Conservation (phyloP, 2,888 invertebrate species). For the Prenolepis imparis region DNA sequence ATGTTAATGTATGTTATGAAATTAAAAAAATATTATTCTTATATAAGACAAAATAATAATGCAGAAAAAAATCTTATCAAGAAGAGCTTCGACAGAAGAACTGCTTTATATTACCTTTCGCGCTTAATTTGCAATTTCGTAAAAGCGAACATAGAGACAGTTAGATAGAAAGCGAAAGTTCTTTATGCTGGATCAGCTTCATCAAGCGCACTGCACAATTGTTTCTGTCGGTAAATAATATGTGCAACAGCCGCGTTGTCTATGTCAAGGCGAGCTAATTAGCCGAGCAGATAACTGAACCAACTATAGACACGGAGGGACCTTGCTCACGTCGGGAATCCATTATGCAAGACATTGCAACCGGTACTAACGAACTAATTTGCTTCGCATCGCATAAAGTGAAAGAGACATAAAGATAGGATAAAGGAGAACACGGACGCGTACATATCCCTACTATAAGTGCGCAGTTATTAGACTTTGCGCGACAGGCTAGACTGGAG, state of each 20-base stretch:
- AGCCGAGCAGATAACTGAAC: constrained; percentile 59
- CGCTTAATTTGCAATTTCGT: background rate
- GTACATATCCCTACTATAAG: background rate
- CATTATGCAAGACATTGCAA: constrained; percentile 51
- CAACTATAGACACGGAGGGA: constrained; percentile 51
- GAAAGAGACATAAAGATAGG: constrained; percentile 50
- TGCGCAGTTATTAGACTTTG: constrained; percentile 35
- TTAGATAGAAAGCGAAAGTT: background rate
- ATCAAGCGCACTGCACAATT: background rate
- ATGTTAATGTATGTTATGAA: background rate
- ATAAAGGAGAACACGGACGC: background rate
- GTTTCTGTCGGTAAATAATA: constrained; percentile 57
- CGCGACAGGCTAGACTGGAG: background rate
- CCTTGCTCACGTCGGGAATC: constrained; percentile 46
- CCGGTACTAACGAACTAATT: constrained; percentile 60
- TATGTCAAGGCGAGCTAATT: constrained; percentile 69
- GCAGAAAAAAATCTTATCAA: constrained; percentile 3
- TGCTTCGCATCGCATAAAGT: constrained; percentile 46
- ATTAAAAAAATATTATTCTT: background rate
- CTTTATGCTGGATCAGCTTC: constrained; percentile 16
- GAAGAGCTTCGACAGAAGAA: background rate
- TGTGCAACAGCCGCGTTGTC: constrained; percentile 44
- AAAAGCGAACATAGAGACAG: background rate
- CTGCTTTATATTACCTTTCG: background rate
- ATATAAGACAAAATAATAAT: background rate